These are phyloP conservation scores for Atopsyche davidsoni DNA, from an alignment of 1,140 invertebrate species.

Conservation along the genomic window DNA sequence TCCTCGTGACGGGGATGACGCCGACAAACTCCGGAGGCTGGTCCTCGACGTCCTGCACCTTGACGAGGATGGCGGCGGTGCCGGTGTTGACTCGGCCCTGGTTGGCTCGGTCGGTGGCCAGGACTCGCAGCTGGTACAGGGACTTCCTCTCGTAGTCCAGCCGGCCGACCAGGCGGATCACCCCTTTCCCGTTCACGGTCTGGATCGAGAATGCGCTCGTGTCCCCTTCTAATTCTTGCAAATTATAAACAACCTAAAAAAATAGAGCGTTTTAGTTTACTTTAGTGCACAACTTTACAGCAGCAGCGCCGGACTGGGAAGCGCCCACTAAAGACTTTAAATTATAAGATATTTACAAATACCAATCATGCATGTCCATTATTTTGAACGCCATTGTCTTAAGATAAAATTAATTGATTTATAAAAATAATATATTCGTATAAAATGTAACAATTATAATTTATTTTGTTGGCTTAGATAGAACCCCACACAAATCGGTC, in stretches of 20 bases:
- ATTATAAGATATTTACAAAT: neutral
- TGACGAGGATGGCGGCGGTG: slow-evolving; percentile 79
- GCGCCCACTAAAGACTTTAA: neutral
- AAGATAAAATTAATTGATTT: too few relatives aligned
- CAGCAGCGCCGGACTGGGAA: neutral
- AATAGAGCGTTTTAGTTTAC: neutral
- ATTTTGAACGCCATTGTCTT: too few relatives aligned
- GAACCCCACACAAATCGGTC: too few relatives aligned
- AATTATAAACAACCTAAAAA: slow-evolving; percentile 55
- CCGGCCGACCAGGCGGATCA: slow-evolving; percentile 66
- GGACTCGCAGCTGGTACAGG: slow-evolving; percentile 76
- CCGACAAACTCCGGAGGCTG: slow-evolving; percentile 85
- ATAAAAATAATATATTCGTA: too few relatives aligned
- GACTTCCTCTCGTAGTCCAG: slow-evolving; percentile 87
- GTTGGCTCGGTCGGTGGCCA: slow-evolving; percentile 81
- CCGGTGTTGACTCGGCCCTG: slow-evolving; percentile 71
- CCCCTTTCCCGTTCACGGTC: slow-evolving; percentile 82
- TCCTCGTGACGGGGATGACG: slow-evolving; percentile 77
- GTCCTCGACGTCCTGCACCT: slow-evolving; percentile 85
- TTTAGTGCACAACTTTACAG: neutral
- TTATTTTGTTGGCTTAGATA: too few relatives aligned
- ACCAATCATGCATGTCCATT: too few relatives aligned
- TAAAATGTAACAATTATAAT: neutral
- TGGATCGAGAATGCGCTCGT: slow-evolving; percentile 73
- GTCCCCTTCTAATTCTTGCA: slow-evolving; percentile 75